Percentiles rank a stretch among this genome's conserved stretches.
Conservation (phyloP, 2,888 invertebrate species). For the Automeris io region DNA sequence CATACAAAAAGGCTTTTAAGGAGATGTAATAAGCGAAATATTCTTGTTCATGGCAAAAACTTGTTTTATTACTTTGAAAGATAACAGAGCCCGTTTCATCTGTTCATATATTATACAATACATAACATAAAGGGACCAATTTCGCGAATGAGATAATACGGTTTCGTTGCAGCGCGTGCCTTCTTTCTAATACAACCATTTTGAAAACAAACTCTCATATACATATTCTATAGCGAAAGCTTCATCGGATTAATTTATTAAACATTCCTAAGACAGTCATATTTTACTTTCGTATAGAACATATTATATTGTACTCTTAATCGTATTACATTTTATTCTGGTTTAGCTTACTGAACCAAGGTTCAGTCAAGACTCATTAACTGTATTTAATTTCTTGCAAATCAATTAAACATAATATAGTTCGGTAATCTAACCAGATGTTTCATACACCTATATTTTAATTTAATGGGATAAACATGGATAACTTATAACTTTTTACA, state of each 20-base stretch:
- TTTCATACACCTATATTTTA: too few relatives aligned
- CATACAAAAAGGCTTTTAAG: conserved; percentile 17
- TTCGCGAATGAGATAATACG: conserved; percentile 41
- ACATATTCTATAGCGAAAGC: conserved; percentile 21
- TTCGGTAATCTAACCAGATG: too few relatives aligned
- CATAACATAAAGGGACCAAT: conserved; percentile 53
- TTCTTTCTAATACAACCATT: conserved; percentile 60
- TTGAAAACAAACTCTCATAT: conserved; percentile 25
- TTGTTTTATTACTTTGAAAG: conserved; percentile 36
- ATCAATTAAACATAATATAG: too few relatives aligned
- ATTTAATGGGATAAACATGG: too few relatives aligned
- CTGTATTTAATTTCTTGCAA: too few relatives aligned
- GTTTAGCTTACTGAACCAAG: too few relatives aligned
- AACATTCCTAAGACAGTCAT: neutral
- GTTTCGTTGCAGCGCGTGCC: conserved; percentile 49
- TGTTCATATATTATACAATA: conserved; percentile 42
- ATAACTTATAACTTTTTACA: too few relatives aligned
- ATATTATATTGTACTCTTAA: too few relatives aligned
- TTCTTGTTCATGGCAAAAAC: conserved; percentile 31
- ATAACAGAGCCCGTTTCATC: conserved; percentile 31
- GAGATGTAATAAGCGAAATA: conserved; percentile 22
- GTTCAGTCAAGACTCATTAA: too few relatives aligned
- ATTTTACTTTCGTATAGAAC: too few relatives aligned
- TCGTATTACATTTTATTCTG: too few relatives aligned
- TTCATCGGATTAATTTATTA: conserved; percentile 14